phyloP scores from a whole-genome alignment of 2,888 invertebrate genomes.

The Andrena praecox region DNA sequence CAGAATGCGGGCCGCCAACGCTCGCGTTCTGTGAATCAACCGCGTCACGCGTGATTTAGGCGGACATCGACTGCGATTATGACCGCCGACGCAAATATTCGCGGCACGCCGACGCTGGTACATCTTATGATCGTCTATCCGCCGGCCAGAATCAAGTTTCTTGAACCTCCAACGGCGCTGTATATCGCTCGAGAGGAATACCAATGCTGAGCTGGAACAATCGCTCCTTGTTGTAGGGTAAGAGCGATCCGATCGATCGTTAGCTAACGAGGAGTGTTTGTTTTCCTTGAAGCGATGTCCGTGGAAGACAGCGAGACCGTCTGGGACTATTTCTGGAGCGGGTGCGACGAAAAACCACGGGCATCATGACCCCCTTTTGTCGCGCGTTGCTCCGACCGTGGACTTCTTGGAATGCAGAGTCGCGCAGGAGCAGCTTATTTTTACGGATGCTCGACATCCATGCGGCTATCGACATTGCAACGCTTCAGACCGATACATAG shows the following conservation, averaged over 20 bases:
- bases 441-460: background rate
- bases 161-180: slow-evolving; percentile 13
- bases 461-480: background rate
- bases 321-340: slow-evolving; percentile 69
- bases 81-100: slow-evolving; percentile 7
- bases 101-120: slow-evolving; percentile 16
- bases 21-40: slow-evolving; percentile 12
- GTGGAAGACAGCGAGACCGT: slow-evolving; percentile 40
- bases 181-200: background rate
- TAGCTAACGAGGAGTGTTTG: background rate
- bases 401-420: slow-evolving; percentile 17
- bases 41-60: slow-evolving; percentile 27
- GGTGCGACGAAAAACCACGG: slow-evolving; percentile 71
- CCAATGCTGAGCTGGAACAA: background rate
- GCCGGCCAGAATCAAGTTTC: slow-evolving; percentile 24
- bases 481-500: background rate
- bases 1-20: background rate
- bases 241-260: background rate
- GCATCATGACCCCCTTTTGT: slow-evolving; percentile 47
- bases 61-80: slow-evolving; percentile 26
- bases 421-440: slow-evolving; percentile 14
- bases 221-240: background rate
- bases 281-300: slow-evolving; percentile 11
- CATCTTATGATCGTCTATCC: background rate
- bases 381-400: slow-evolving; percentile 6